Base-by-base conservation (phyloP, 2,113 vertebrate species). In the Centrocercus urophasianus region DNA sequence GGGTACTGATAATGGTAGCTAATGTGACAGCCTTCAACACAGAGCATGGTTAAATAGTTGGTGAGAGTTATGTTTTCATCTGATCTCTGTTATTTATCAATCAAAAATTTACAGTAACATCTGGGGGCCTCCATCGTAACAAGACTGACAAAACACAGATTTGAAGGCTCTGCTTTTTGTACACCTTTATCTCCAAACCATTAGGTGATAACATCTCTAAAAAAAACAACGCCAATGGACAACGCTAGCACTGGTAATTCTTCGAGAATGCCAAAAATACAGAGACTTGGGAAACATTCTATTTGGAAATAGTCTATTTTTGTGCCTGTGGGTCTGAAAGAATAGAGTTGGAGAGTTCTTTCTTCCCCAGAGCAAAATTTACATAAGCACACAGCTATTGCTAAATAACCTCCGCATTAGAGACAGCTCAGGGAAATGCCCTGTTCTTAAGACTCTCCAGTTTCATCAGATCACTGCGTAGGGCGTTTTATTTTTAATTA, bases 261-360 rank as follows among this genome's bases (percentile, higher is more conserved):
- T 86, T 61, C 45, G 57, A 94, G 91, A 95, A 96, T n/a, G 92
- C 67, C 67, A 91, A 89, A 97, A 93, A 93, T 32, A 96, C 3
- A 83, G 87, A 85, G 80, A 96, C 91, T 96, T 90, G 95, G 94
- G 94, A 94, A 88, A 95, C 64, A 83, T 92, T 94, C 72, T 83
- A 61, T 92, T 86, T 94, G 83, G 96, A 93, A 94, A 94, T 80
- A 56, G 5, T 88, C 82, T 93, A 89, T 96, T 97, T 97, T 75
- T 95, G 90, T 97, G 96, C 96, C 96, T 97, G 93, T 96, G 95
- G 96, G 95, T 96, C 94, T 88, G 92, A 93, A 97, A 95, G 94
- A 96, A 94, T 88, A 25, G 83, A 78, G 75, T 61, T 93, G 69
- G 87, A 87, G 88, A 91, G 91, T 94, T 97, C 93, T 96, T 95